These are phyloP conservation scores for Portevinia maculata DNA, from an alignment of 2,888 invertebrate genomes.

Conservation along the genomic window DNA sequence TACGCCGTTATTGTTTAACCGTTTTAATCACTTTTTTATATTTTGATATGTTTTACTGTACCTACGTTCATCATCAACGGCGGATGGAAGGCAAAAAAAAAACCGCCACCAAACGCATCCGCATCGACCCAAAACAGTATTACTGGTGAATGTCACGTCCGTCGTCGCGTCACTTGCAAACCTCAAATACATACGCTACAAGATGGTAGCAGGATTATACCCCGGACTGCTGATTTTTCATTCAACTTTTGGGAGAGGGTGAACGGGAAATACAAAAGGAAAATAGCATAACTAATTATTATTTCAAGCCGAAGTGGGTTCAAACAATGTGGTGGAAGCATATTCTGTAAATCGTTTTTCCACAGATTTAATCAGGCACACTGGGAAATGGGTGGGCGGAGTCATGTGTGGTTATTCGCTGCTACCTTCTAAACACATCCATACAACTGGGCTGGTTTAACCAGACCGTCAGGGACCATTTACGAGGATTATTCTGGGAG, in stretches of 20 bases:
- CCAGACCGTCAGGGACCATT: slow-evolving; percentile 22
- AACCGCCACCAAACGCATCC: slow-evolving; percentile 7
- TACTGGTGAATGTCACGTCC: slow-evolving; percentile 19
- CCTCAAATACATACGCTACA: slow-evolving; percentile 42
- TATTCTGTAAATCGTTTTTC: slow-evolving; percentile 19
- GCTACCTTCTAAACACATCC: background rate
- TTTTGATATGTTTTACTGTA: too few species aligned
- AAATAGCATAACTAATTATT: slow-evolving; percentile 63
- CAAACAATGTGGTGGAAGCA: slow-evolving; percentile 23
- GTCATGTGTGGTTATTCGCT: background rate
- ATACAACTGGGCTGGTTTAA: background rate
- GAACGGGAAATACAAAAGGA: slow-evolving; percentile 7
- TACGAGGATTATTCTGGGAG: slow-evolving; percentile 36
- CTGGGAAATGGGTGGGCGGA: background rate
- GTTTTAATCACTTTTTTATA: slow-evolving; percentile 45
- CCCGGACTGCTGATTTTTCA: background rate
- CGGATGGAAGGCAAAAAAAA: slow-evolving; percentile 11
- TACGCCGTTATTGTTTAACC: slow-evolving; percentile 59
- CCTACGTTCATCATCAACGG: background rate
- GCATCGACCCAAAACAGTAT: slow-evolving; percentile 33
- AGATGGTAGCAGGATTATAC: slow-evolving; percentile 6
- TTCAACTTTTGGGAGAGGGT: background rate
- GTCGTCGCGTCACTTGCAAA: slow-evolving; percentile 6
- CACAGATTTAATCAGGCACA: slow-evolving; percentile 4
- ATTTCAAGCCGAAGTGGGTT: slow-evolving; percentile 51